Evolutionary conservation across 2,888 invertebrate genomes (phyloP), one percentile per base, ranked within the genome.

Genomic region (Netelia virgata): DNA sequence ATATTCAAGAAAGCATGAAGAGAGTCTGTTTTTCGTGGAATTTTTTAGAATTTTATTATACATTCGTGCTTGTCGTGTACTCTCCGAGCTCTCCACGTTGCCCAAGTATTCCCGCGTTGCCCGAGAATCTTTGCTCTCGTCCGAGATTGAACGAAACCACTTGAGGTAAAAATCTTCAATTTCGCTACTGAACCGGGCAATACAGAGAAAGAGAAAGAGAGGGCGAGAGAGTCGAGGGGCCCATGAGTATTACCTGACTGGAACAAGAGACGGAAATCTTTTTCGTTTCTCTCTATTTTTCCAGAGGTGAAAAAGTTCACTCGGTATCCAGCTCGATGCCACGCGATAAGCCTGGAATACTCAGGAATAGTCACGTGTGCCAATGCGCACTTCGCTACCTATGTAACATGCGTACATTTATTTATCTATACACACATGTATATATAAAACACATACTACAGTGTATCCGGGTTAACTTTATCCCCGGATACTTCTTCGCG

Each of bases 301-400:
- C 64, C 28, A 50, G 59, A 72, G 50, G 70, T 75, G 75, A 61
- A 83, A 80, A 75, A 72, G 66, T 79, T 72, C 57, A 66, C 69
- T 79, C 41, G 50, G n/a, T 23, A 66, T 74, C 69, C 63, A 47
- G 73, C 63, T 57, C 8, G 36, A 75, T 83, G 75, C 69, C 73
- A 75, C 50, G 23, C 77, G 61, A 68, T 50, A 74, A 78, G 66
- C 74, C 75, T 55, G 23, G 41, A 36, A 41, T 59, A 50, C 74
- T 66, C 66, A n/a, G 57, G 41, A 79, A 66, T 79, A 70, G 50
- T 79, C 70, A 79, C 63, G 74, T 70, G 74, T 57, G 64, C 70
- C 55, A 75, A 75, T 75, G 75, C 1, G 64, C 41, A 55, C n/a
- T 66, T 57, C 16, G 14, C 68, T 47, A 47, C 11, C 10, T 14